Percentiles rank a stretch among this genome's conserved stretches.
phyloP scores from a whole-genome alignment of 2,888 invertebrate genomes.

The Psylliodes chrysocephalus region DNA sequence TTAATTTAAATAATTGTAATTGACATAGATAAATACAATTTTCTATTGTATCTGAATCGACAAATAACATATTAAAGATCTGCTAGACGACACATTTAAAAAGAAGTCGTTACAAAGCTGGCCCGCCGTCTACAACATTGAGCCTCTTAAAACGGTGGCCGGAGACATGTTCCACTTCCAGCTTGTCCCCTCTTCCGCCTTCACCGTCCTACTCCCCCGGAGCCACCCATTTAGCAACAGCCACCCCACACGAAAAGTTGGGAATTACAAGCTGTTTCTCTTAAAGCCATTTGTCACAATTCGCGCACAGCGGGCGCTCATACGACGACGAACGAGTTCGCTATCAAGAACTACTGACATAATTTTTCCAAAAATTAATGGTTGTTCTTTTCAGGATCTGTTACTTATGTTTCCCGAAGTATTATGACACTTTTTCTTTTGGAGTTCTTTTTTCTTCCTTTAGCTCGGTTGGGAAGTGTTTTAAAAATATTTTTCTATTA shows the following conservation, averaged over 20 bases:
- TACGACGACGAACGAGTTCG: slow-evolving; percentile 25
- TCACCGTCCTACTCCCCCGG: no score
- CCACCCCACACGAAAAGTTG: slow-evolving; percentile 31
- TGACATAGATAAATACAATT: no score
- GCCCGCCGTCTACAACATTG: not conserved
- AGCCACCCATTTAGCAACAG: slow-evolving; percentile 13
- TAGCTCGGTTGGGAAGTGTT: no score
- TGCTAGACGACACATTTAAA: no score
- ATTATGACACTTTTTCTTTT: not conserved
- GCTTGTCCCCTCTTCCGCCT: slow-evolving; percentile 25
- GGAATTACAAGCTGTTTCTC: slow-evolving; percentile 38
- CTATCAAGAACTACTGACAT: slow-evolving; percentile 37
- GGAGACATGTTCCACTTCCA: slow-evolving; percentile 2
- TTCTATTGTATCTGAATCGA: no score
- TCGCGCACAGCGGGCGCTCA: slow-evolving; percentile 34
- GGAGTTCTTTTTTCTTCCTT: not conserved
- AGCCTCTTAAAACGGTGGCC: not conserved
- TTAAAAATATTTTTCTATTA: no score
- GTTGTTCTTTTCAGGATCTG: slow-evolving; percentile 22
- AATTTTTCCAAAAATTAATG: slow-evolving; percentile 34
- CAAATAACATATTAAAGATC: no score
- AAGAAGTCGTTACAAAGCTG: no score
- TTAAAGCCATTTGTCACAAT: slow-evolving; percentile 36
- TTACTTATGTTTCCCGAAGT: slow-evolving; percentile 21
- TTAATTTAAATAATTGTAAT: no score